Base-by-base conservation (phyloP, 1,140 invertebrate genomes). In the Heliconius eleuchia region DNA sequence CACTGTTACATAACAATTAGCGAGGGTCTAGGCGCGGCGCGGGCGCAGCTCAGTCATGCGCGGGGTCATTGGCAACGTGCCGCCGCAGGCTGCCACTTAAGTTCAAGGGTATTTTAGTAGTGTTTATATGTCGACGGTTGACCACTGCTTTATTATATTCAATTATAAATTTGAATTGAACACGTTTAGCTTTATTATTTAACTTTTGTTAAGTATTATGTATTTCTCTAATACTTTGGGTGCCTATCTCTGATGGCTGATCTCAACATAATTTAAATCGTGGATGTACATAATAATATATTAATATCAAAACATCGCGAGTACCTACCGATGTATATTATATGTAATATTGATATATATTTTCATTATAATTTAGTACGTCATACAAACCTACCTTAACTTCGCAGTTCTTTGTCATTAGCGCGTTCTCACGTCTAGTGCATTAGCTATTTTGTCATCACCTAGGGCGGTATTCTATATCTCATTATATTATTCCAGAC, bases 1-100 rank as follows among this genome's bases (percentile, higher is more conserved):
- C 85, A 83, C 83, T 87, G 87, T 93, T 93, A 94, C 90, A 91
- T 93, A 94, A 94, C 89, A 92, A 93, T 94, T 92, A 93, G 90
- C 89, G 82, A 90, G 82, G 84, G 85, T 84, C 80, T 83, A 81
- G 83, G 81, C 80, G 86, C 79, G 82, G 86, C 84, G 86, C 86
- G 90, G 86, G 89, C 81, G 85, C 83, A 72, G 76, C 83, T 83
- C 81, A 84, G 83, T 83, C 85, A 83, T 80, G 86, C 84, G 86
- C 88, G 92, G 90, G 92, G 92, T 93, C 91, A 93, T 91, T 93
- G 91, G 89, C 92, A 94, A 93, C 85, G 90, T 89, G 90, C 76
- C 76, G 84, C 88, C 89, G 90, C 89, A 86, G 87, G 89, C 89
- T 92, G 91, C 92, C 92, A 89, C 90, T 91, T 89, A 91, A 90